Percentiles rank a stretch among this genome's conserved stretches.
Evolutionary conservation across 1,140 invertebrate species (phyloP).

Genomic region (Campoletis sonorensis): DNA sequence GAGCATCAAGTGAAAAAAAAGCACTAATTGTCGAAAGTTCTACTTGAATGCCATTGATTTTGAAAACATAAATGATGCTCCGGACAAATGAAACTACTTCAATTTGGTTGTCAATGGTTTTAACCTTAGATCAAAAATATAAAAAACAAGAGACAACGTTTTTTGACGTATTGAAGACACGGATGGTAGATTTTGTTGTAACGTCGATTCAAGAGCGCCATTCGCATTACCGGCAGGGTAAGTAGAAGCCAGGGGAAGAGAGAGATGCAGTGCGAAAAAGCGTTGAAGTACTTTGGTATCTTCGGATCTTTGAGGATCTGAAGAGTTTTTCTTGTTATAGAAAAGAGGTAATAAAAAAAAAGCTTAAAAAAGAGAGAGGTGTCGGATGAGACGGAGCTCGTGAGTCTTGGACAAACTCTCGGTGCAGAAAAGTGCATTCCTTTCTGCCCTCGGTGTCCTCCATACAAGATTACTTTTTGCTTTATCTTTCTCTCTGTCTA

Average conservation of each 20-base stretch:
- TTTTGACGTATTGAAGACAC: not conserved
- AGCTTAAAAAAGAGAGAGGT: constrained; percentile 5
- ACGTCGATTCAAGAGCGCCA: not conserved
- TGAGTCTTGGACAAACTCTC: constrained; percentile 29
- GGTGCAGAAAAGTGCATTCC: constrained; percentile 25
- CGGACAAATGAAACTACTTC: too few species aligned
- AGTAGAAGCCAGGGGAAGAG: not conserved
- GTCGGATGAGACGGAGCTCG: constrained; percentile 21
- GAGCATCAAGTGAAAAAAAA: not conserved
- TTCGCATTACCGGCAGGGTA: not conserved
- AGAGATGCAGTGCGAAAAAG: not conserved
- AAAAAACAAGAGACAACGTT: not conserved
- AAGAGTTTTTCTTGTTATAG: not conserved
- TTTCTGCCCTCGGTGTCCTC: not conserved
- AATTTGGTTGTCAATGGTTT: not conserved
- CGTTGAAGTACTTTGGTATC: constrained; percentile 26
- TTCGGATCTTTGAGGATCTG: constrained; percentile 15
- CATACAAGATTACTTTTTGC: not conserved
- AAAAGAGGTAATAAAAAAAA: not conserved
- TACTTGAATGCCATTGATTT: too few species aligned
- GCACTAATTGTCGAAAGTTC: too few species aligned
- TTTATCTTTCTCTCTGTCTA: not conserved
- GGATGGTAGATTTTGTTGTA: not conserved
- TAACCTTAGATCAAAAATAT: not conserved
- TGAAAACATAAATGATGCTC: too few species aligned